These are phyloP conservation scores for Bufo gargarizans DNA, from an alignment of 2,113 vertebrate genomes.

Conservation along the genomic window DNA sequence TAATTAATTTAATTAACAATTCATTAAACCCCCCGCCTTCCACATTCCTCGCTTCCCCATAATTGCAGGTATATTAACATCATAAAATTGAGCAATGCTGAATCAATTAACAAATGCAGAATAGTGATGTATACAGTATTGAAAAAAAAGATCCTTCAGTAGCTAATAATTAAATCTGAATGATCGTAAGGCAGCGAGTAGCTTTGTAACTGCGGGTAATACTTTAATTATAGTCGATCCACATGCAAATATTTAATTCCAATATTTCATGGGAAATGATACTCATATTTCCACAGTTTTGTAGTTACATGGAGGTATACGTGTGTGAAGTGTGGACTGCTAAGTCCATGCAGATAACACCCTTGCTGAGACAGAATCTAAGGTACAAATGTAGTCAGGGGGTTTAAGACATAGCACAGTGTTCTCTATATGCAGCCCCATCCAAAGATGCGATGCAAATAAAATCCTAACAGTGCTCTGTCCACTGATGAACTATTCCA, in stretches of 20 bases:
- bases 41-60: conserved; percentile 55
- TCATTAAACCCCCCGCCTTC: conserved; percentile 58
- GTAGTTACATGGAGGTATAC: not conserved
- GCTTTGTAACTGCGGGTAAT: conserved; percentile 25
- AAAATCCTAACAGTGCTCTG: too few species aligned
- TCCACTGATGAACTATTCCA: too few species aligned
- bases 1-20: conserved; percentile 61
- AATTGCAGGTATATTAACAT: conserved; percentile 60
- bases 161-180: conserved; percentile 50
- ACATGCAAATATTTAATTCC: conserved; percentile 20
- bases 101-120: conserved; percentile 58
- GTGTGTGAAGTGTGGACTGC: not conserved
- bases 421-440: not conserved
- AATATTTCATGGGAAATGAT: not conserved
- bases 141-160: conserved; percentile 35
- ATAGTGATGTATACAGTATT: conserved; percentile 57
- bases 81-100: conserved; percentile 58
- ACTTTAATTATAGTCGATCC: not conserved
- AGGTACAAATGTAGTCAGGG: not conserved
- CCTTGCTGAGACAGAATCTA: not conserved
- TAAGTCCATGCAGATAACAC: not conserved
- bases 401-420: not conserved
- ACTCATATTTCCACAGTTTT: not conserved
- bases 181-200: conserved; percentile 39
- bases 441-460: not conserved